Base-by-base conservation (phyloP, 1,140 invertebrate species). In the Drosophila leontia region DNA sequence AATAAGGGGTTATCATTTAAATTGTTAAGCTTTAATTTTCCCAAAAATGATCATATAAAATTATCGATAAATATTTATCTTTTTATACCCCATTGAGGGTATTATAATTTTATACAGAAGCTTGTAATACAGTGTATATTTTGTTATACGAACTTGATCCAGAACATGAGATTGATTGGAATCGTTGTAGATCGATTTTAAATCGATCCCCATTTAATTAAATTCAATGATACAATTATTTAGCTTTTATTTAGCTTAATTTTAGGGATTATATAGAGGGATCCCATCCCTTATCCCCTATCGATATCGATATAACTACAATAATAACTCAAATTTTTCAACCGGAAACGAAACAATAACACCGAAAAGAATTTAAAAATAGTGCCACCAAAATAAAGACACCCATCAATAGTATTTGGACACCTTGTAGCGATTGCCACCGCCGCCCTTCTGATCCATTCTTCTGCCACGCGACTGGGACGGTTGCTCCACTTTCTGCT, bases 401-500 rank as follows among this genome's bases (percentile, higher is more conserved):
- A 11, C 19, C 13, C 1, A 8, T 48, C 3, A 48, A 48, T 26
- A 48, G 13, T 8, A 48, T 8, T 0, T 4, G 7, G 45, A 13
- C 23, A 48, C 4, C 3, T 48, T 8, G 45, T 7, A 8, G 23
- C 23, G 3, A 8, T 3, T 7, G 12, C 13, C 19, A 15, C 2
- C 8, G 13, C 5, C 7, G 47, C 7, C 17, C 8, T 6, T 8
- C 1, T 23, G 5, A 6, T 61, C 13, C 7, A 57, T 64, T 0
- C 84, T 58, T 0, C 84, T 57, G 3, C 26, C 23, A 12, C 84
- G 57, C 5, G 9, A 2, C 3, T 11, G 9, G 0, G 48, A 11
- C 15, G 9, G 4, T 1, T 11, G 9, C 0, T 26, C 6, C 15
- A 85, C 84, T 37, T 91, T 91, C 32, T 91, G 87, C 63, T 94